Evolutionary conservation across 2,797 vertebrate species (phyloP), one percentile per base, ranked within the genome.

Genomic region (Adelosebastes latens): DNA sequence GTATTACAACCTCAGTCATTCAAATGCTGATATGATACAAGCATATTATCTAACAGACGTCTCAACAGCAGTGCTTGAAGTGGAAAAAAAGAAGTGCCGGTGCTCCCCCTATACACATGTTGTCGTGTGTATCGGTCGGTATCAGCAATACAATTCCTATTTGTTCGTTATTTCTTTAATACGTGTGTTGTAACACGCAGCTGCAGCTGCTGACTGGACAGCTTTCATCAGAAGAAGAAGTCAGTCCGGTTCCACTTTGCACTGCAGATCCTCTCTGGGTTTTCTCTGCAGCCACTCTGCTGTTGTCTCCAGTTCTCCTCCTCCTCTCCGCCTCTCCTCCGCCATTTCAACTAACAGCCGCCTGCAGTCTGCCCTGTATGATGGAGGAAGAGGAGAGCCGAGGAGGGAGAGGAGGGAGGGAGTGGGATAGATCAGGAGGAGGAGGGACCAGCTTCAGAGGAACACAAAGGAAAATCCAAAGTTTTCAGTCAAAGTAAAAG

Each of bases 281-380:
- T 76, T 84, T 83, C 13, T 27, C 4, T 59, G 68, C 63, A 55
- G 39, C 81, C 65, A 53, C 75, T 82, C 72, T 1, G 79, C 79
- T 6, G 32, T 18, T 46, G 42, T 46, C 42, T 18, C 42, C 14
- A 18, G 42, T 46, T 46, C 42, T 46, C 42, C 16, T 42, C 39
- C 39, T 42, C 14, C 39, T 42, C 39, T 42, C 6, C 39, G 7
- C 42, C 70, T 42, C 58, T 59, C 58, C 25, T 68, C 77, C 77
- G 52, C 82, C 68, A 71, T 85, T 79, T 77, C 83, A 80, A 46
- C 42, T 46, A 81, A 79, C 58, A 31, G 62, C 60, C 11, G 36
- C 62, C 63, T 72, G 58, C 63, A 39, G 18, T 27, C 31, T 58
- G 68, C 56, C 42, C 80, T 46, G 42, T 82, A 74, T 83, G 78